phyloP scores from a whole-genome alignment of 2,113 vertebrate genomes.

The Anser brachyrhynchus region DNA sequence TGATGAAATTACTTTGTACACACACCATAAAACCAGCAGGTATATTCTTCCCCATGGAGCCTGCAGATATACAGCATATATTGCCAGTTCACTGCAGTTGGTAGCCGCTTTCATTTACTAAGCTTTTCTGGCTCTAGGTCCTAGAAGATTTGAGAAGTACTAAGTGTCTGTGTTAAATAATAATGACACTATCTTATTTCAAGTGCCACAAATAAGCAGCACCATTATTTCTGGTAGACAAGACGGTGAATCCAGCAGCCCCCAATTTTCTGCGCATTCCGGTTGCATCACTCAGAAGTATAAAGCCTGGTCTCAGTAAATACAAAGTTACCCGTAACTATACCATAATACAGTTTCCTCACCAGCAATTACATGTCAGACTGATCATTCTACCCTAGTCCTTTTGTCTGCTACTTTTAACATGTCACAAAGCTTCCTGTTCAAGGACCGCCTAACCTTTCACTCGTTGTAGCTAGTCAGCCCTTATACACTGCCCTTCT shows the following conservation, averaged over 20 bases:
- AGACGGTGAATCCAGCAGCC: not conserved
- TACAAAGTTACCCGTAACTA: not conserved
- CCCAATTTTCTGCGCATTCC: not conserved
- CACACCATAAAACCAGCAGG: not conserved
- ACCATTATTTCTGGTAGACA: not conserved
- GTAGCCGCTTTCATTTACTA: not conserved
- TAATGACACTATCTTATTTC: not conserved
- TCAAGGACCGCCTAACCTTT: not conserved
- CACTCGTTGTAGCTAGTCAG: not conserved
- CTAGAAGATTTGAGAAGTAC: not conserved
- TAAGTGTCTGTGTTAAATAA: not conserved
- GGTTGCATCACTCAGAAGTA: accelerated
- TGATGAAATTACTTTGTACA: not conserved
- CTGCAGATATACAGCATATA: not conserved
- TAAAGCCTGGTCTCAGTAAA: not conserved
- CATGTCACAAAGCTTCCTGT: not conserved
- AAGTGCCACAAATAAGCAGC: not conserved
- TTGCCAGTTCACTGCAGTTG: not conserved
- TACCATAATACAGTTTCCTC: not conserved
- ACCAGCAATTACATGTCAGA: accelerated
- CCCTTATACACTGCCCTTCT: accelerated
- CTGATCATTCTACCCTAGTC: not conserved
- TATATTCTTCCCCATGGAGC: not conserved
- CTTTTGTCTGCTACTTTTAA: not conserved
- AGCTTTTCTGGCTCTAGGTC: not conserved